Evolutionary conservation across 1,140 invertebrate genomes (phyloP).

Genomic region (Atta colombica): DNA sequence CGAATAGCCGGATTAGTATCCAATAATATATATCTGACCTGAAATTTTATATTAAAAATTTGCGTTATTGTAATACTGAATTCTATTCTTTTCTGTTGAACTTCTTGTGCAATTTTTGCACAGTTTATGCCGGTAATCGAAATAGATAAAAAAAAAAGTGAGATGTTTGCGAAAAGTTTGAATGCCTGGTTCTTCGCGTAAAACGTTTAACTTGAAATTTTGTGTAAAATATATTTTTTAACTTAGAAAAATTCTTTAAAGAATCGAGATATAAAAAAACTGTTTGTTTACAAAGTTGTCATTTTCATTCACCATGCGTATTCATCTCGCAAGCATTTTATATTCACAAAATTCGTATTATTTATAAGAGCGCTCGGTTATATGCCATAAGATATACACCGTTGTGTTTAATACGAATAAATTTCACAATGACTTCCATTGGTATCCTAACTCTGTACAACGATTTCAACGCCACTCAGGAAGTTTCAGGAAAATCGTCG

Average conservation of each 20-base stretch:
- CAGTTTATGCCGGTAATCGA: no score
- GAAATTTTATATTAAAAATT: no score
- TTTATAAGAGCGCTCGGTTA: background rate
- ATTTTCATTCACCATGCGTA: background rate
- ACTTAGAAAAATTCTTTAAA: background rate
- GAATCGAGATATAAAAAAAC: background rate
- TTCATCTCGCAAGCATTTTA: background rate
- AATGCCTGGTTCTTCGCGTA: background rate
- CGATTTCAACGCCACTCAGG: slow-evolving; percentile 19
- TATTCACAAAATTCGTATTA: slow-evolving; percentile 18
- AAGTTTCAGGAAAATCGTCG: slow-evolving; percentile 57
- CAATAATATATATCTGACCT: no score
- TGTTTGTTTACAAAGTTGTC: background rate
- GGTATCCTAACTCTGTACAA: slow-evolving; percentile 16
- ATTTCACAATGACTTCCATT: slow-evolving; percentile 13
- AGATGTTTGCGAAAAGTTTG: background rate
- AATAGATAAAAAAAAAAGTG: no score
- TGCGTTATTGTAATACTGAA: no score
- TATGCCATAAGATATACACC: background rate
- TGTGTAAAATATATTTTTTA: no score
- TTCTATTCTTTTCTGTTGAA: no score
- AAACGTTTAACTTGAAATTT: background rate
- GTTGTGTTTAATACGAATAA: slow-evolving; percentile 23
- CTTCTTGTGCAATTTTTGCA: background rate
- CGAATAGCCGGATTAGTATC: no score